phyloP scores from a whole-genome alignment of 2,888 invertebrate genomes.

The Troilus luridus region DNA sequence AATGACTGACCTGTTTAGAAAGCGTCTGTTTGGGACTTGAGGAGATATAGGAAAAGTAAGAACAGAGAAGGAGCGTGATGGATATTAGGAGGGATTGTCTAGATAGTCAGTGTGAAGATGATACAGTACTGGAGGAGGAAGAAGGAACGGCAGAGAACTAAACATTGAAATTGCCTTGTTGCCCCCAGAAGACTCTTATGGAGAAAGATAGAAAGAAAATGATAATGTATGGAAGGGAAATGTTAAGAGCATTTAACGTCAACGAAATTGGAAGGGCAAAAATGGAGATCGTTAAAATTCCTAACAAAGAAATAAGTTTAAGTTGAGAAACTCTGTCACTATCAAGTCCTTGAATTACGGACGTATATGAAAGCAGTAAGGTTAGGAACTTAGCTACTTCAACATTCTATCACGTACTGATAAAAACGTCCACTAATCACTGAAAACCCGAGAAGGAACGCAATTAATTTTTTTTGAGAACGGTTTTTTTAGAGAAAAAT shows the following conservation, averaged over 20 bases:
- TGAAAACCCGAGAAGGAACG: neutral
- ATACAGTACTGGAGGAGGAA: no score
- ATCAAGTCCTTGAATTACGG: neutral
- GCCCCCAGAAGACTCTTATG: no score
- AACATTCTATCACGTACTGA: neutral
- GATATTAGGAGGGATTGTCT: no score
- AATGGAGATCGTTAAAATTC: neutral
- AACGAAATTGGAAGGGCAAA: no score
- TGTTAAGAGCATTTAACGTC: no score
- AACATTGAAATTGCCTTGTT: no score
- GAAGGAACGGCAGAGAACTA: no score
- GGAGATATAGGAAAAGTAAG: no score
- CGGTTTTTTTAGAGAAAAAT: neutral
- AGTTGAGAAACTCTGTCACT: neutral
- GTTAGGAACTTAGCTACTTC: neutral
- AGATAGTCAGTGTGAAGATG: no score
- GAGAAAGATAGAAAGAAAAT: neutral
- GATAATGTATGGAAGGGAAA: neutral
- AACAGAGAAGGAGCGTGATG: no score
- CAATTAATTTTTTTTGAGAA: neutral
- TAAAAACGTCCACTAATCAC: neutral
- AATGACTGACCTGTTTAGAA: no score
- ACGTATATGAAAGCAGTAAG: neutral
- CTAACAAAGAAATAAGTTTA: neutral
- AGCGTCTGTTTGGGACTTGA: no score